Evolutionary conservation across 2,797 vertebrate genomes (phyloP), one percentile per base, ranked within the genome.

Genomic region (Phoebastria nigripes): DNA sequence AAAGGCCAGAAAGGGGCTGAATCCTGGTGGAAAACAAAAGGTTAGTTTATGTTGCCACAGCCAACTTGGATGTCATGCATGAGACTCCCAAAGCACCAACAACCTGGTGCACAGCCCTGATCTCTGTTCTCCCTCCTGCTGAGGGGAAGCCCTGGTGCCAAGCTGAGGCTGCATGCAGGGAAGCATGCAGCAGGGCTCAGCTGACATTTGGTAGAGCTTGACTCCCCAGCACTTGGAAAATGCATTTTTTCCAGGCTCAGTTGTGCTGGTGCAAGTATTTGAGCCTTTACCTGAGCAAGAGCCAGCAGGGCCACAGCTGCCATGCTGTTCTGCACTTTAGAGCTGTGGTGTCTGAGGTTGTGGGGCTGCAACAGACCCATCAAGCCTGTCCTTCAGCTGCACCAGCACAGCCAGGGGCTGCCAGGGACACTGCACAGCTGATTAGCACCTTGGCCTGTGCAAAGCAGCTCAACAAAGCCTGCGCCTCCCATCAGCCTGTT

Each of bases 91-190:
- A 77, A 42, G 41, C 31, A 65, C 33, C 31, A 46, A 2, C 7
- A 37, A 3, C 1, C 5, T 20, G 1, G 2, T 25, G 25, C 9
- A 7, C 1, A 6, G 29, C 35, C 20, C n/a, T 20, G 5, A 39
- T 42, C n/a, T 10, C 33, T 67, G 26, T 29, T 35, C 19, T 63
- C 21, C 10, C 17, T 82, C 11, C 37, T 29, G 24, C 37, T 51
- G 20, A 10, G 13, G n/a, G 51, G 28, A 63, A 82, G 33, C 26
- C 33, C 49, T 58, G 14, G 19, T 20, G 4, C 58, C 31, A 37
- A 20, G 24, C 61, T 37, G 28, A 52, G 31, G 54, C n/a, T 61
- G n/a, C 12, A 71, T 3, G 5, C 9, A 73, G 26, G 8, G 35
- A n/a, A 51, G 11, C 42, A 35, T 25, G 42, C 25, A 88, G 5